phyloP scores from a whole-genome alignment of 2,888 invertebrate genomes.

The Clunio marinus region DNA sequence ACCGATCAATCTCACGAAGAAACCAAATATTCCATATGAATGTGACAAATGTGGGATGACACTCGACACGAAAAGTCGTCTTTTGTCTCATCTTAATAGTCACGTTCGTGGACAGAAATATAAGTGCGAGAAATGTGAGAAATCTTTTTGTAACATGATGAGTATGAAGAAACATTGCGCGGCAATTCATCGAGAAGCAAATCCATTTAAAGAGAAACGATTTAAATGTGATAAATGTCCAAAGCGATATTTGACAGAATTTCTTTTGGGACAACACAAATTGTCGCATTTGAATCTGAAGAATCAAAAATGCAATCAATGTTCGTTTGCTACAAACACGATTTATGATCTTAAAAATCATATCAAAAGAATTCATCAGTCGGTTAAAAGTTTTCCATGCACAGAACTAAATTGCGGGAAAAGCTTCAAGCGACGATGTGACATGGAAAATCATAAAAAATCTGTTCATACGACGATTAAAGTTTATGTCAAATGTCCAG shows the following conservation, averaged over 20 bases:
- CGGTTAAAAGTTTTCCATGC: not conserved
- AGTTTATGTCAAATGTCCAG: conserved; percentile 31
- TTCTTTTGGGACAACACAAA: not conserved
- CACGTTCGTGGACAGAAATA: not conserved
- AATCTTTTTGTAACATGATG: not conserved
- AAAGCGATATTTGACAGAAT: conserved; percentile 5
- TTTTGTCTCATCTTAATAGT: not conserved
- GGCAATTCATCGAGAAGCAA: not conserved
- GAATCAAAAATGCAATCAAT: conserved; percentile 10
- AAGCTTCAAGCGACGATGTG: conserved; percentile 27
- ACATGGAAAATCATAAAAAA: conserved; percentile 25
- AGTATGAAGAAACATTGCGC: not conserved
- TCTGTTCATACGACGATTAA: conserved; percentile 12
- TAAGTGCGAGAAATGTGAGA: not conserved
- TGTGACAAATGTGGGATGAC: conserved; percentile 18
- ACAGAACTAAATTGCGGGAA: not conserved
- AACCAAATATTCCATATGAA: not conserved
- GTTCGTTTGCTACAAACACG: conserved; percentile 14
- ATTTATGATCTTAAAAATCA: conserved; percentile 27
- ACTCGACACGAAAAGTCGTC: not conserved
- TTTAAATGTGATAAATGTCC: conserved; percentile 11
- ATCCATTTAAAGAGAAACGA: conserved; percentile 12
- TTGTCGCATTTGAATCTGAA: conserved; percentile 20
- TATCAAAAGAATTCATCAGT: conserved; percentile 26
- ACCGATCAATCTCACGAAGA: not conserved